Evolutionary conservation across 2,113 vertebrate genomes (phyloP), one percentile per base, ranked within the genome.

Genomic region (Apteryx owenii): DNA sequence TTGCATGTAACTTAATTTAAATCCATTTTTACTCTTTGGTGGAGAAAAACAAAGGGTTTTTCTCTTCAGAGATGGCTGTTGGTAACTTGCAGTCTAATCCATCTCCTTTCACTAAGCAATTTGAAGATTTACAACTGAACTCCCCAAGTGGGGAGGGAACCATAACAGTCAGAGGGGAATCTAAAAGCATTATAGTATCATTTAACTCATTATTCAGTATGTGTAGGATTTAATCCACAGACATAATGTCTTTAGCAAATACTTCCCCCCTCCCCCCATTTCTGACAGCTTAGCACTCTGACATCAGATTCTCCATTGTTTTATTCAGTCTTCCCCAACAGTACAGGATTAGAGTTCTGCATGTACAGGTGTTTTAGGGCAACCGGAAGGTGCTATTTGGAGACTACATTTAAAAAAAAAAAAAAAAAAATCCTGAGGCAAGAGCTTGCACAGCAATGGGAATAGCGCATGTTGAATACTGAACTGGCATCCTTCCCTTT

Each of bases 361-460:
- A 51, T 92, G 84, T 92, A 91, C 80, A 79, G 31, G 70, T 23
- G 17, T 2, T 68, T 90, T 60, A 94, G 40, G 42, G 69, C 3
- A 72, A 83, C 93, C 86, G 8, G 31, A 88, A 70, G 40, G 68
- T 78, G 95, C 68, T 92, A 31, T 90, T 51, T 93, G 77, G 77
- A 97, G 70, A 76, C n/a, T 28, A 48, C 51, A 65, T 48, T 72
- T 91, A 61, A 36, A 93, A 87, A 42, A 36, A 93, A 87, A 36
- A n/a, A n/a, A 38, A 36, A 36, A 38, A 38, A 91, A 97, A 88
- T 85, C 92, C 85, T 76, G 48, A 88, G 90, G 90, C 95, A 72
- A 91, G 85, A 80, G 64, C 68, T 75, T 94, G 92, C 92, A n/a
- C 89, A 96, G 96, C 85, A 94, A 78, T 86, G 44, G 85, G 42